Evolutionary conservation across 2,113 vertebrate genomes (phyloP).

Genomic region (Ictidomys tridecemlineatus): DNA sequence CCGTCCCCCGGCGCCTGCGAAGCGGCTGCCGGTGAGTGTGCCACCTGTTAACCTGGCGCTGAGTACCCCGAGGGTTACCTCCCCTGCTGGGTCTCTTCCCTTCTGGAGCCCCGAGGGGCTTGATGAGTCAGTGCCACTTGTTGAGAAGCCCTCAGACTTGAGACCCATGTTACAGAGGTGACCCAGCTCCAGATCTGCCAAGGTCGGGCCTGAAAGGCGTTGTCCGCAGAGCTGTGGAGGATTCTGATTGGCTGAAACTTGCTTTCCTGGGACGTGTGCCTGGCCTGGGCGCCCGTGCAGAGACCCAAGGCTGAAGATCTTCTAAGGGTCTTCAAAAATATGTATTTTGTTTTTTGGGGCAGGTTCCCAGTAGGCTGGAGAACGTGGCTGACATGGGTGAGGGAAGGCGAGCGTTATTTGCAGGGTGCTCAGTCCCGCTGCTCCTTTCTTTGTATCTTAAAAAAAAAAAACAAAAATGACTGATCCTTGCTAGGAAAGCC

Average conservation of each 20-base stretch:
- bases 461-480: background rate
- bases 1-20: background rate
- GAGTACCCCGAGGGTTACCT: background rate
- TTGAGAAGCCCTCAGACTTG: background rate
- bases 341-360: background rate
- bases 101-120: slow-evolving; percentile 34
- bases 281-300: background rate
- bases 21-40: slow-evolving; percentile 31
- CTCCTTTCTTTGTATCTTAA: background rate
- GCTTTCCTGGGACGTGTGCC: background rate
- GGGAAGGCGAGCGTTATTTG: background rate
- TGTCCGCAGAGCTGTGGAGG: background rate
- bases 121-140: slow-evolving; percentile 39
- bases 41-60: slow-evolving; percentile 77
- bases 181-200: background rate
- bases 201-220: background rate
- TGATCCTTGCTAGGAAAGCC: background rate
- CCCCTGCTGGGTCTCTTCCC: slow-evolving; percentile 25
- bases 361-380: slow-evolving; percentile 2
- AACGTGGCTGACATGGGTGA: background rate
- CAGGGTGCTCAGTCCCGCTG: background rate
- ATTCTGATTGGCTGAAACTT: background rate
- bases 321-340: background rate
- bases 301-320: background rate
- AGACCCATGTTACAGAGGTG: background rate